Percentiles rank a stretch among this genome's conserved stretches.
These are phyloP conservation scores for Strix occidentalis DNA, from an alignment of 2,797 vertebrate species.

Conservation along the genomic window DNA sequence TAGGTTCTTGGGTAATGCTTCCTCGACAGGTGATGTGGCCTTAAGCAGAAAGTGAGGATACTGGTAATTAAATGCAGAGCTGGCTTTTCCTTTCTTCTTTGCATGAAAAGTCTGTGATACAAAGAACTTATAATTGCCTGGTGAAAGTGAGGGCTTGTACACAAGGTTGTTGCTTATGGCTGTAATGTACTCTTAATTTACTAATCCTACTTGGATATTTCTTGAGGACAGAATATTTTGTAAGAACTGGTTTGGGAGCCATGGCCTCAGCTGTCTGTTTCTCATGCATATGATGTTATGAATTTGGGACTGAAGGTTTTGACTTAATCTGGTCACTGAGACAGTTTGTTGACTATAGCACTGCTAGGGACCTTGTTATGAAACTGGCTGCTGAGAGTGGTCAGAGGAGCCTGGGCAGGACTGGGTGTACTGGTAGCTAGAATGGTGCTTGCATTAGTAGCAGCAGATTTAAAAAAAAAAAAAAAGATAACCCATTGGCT, in stretches of 20 bases:
- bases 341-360: neutral
- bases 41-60: conserved; percentile 6
- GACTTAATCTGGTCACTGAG: neutral
- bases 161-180: neutral
- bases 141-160: neutral
- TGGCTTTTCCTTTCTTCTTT: conserved; percentile 3
- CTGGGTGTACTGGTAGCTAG: neutral
- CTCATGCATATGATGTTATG: neutral
- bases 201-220: neutral
- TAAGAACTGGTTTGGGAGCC: neutral
- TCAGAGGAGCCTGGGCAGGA: neutral
- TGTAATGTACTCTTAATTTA: neutral
- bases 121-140: neutral
- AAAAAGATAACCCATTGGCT: neutral
- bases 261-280: neutral
- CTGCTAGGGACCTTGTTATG: neutral
- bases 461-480: neutral
- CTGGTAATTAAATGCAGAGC: conserved; percentile 37
- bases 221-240: neutral
- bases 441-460: neutral
- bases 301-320: neutral
- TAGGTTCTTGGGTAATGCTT: neutral
- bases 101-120: neutral
- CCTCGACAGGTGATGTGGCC: neutral
- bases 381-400: neutral